Conservation (phyloP, 2,888 invertebrate species). For the Reticulitermes lucifugus region DNA sequence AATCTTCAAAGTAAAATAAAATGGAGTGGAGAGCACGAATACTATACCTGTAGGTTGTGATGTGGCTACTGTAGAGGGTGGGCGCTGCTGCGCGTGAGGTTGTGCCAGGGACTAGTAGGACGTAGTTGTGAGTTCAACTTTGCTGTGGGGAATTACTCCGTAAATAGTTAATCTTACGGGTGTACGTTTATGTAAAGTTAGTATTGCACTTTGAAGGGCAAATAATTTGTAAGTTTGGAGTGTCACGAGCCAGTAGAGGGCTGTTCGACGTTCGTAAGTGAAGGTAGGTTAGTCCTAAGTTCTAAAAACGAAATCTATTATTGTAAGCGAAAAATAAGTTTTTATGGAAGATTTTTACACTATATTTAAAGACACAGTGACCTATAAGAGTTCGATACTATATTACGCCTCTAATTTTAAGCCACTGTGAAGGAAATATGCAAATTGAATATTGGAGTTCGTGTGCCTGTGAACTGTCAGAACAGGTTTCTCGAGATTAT, state of each 20-base stretch:
- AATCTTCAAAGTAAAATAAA: neutral
- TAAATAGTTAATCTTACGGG: slow-evolving; percentile 38
- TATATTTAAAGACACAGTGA: slow-evolving; percentile 34
- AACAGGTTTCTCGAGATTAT: slow-evolving; percentile 41
- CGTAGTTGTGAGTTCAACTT: slow-evolving; percentile 43
- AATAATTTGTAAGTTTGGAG: neutral
- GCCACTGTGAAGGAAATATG: slow-evolving; percentile 22
- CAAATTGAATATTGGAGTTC: slow-evolving; percentile 41
- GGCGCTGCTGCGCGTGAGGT: slow-evolving; percentile 50
- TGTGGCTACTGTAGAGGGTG: slow-evolving; percentile 50
- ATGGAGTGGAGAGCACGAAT: slow-evolving; percentile 1
- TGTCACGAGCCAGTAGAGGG: slow-evolving; percentile 33
- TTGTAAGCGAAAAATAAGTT: neutral
- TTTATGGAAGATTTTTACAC: slow-evolving; percentile 24
- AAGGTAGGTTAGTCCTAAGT: slow-evolving; percentile 62
- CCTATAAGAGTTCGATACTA: neutral
- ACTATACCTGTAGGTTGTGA: slow-evolving; percentile 44
- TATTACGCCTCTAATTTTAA: neutral
- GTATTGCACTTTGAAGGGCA: slow-evolving; percentile 24
- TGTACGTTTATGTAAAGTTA: slow-evolving; percentile 6
- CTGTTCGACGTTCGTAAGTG: slow-evolving; percentile 54
- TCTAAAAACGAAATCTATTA: slow-evolving; percentile 1
- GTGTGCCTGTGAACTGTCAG: slow-evolving; percentile 45
- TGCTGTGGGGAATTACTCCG: slow-evolving; percentile 41
- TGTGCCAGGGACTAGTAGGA: slow-evolving; percentile 40